Base-by-base conservation (phyloP, 2,888 invertebrate genomes). In the Lepidonotus clava region DNA sequence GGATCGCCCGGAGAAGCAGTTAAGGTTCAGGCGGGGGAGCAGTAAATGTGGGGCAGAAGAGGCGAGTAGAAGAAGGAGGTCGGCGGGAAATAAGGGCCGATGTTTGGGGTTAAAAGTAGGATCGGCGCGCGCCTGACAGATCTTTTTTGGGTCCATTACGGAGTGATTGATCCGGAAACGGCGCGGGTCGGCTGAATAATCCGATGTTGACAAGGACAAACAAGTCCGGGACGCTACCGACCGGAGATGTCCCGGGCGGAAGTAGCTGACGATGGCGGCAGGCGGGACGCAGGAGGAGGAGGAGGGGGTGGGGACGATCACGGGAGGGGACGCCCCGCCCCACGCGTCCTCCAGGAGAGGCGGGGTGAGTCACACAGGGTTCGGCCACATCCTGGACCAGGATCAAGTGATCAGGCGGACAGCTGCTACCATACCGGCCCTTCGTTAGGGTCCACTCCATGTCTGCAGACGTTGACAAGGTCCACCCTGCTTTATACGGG, bases 81-180 rank as follows among this genome's bases (percentile, higher is more conserved):
- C 46, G 46, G 46, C 18, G 46, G 46, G 18, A 18, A 6, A 46
- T 46, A 18, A 6, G 46, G 6, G 8, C 46, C 18, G 46, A 46
- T 18, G 46, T 46, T 18, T 46, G 56, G 18, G 66, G 4, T 38
- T 71, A 71, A 71, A 2, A 38, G 71, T 24, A n/a, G 71, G 71
- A 71, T 34, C 18, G 34, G 34, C 36, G 71, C 36, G n/a, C 34
- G 71, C 21, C 71, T 18, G 71, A 71, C 71, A 34, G 36, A 38
- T 71, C 36, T 71, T 71, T 71, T 71, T 71, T 38, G 36, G 71
- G 71, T 5, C 71, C 71, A 71, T 71, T 71, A 71, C 71, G 38
- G 14, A n/a, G 71, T 71, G 71, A 71, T 71, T 71, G 71, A 71
- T 71, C 71, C 71, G 71, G 71, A 71, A 71, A 71, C 71, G 71